phyloP scores from a whole-genome alignment of 1,140 invertebrate genomes.

The Penaeus chinensis region DNA sequence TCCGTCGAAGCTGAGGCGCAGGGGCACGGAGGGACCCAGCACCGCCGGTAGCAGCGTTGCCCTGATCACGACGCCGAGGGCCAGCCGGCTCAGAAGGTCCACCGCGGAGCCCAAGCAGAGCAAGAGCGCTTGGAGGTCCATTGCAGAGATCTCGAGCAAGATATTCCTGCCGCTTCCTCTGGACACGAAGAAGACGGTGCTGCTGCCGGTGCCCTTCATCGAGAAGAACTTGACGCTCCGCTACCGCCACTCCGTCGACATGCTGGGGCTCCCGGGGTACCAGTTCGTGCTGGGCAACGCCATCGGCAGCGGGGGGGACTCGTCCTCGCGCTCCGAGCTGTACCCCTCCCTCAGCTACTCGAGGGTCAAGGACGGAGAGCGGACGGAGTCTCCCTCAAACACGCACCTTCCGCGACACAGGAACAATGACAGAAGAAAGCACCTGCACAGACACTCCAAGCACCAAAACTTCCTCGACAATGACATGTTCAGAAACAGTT shows the following conservation, averaged over 20 bases:
- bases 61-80: not conserved
- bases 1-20: too few species aligned
- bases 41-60: not conserved
- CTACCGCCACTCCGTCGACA: constrained; percentile 46
- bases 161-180: constrained; percentile 58
- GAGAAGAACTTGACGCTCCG: constrained; percentile 57
- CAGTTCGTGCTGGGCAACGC: constrained; percentile 53
- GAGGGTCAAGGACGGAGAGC: constrained; percentile 46
- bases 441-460: constrained; percentile 45
- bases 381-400: constrained; percentile 20
- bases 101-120: constrained; percentile 34
- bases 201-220: constrained; percentile 46
- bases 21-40: not conserved
- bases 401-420: constrained; percentile 40
- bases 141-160: constrained; percentile 47
- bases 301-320: not conserved
- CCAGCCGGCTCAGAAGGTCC: constrained; percentile 34
- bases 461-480: constrained; percentile 36
- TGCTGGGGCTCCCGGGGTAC: constrained; percentile 45
- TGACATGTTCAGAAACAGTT: constrained; percentile 41
- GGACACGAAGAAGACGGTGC: constrained; percentile 46
- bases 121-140: constrained; percentile 34
- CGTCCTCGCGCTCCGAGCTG: constrained; percentile 29
- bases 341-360: constrained; percentile 54
- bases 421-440: constrained; percentile 42